Base-by-base conservation (phyloP, 2,888 invertebrate genomes). In the Ceramica pisi region DNA sequence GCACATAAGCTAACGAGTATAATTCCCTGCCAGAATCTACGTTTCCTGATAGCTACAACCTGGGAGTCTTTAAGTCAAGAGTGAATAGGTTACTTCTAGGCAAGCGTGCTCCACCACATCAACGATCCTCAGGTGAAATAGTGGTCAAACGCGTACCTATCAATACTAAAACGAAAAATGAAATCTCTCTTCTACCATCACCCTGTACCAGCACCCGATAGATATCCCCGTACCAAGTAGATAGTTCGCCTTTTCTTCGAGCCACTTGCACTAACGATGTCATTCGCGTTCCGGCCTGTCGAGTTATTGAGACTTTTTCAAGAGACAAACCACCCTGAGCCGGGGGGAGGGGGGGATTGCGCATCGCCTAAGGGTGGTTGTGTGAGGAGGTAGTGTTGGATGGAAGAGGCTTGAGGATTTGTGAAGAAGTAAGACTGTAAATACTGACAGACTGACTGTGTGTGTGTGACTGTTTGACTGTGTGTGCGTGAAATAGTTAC, bases 231-330 rank as follows among this genome's bases (percentile, higher is more conserved):
- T 75, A 72, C 67, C 59, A 87, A 90, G 92, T 92, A 94, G 95
- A 95, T 95, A 95, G 95, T 95, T 94, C 90, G 94, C 93, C 95
- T 95, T 95, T 95, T 95, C 95, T 95, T 95, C 94, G 88, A 80
- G 87, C 90, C 94, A 94, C 95, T 95, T 92, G 90, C 90, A 92
- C 95, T 95, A 95, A 95, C 95, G 95, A 95, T 93, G 95, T 95
- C 95, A 95, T 95, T 94, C 94, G 94, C 86, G 90, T 92, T 92
- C 92, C 92, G 87, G 90, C 88, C 91, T 94, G 94, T 92, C 95
- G 94, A 93, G 94, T 95, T 95, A 95, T 95, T 95, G 95, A 95
- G 95, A 95, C 95, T 95, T 95, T 95, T 95, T 95, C 94, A 95
- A 95, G 95, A 94, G 95, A 92, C 91, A 87, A 87, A 86, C 90